Percentiles rank a stretch among this genome's conserved stretches.
These are phyloP conservation scores for Brachyhypopomus gauderio DNA, from an alignment of 2,113 vertebrate species.

Conservation along the genomic window DNA sequence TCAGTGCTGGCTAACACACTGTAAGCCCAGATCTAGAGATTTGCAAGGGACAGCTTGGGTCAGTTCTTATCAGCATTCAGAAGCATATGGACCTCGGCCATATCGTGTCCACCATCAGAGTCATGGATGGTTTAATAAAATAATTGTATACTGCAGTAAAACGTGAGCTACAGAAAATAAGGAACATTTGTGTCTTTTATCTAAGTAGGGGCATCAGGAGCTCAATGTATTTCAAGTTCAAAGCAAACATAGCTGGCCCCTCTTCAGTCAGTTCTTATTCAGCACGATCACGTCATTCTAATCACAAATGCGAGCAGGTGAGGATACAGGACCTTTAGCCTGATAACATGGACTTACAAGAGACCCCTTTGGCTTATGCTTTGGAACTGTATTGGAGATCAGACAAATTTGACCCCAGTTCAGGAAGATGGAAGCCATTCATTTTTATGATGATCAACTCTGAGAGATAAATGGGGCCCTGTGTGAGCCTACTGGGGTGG, in stretches of 20 bases:
- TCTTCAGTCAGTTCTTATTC: neutral
- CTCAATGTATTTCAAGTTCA: neutral
- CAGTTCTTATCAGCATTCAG: neutral
- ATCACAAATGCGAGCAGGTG: neutral
- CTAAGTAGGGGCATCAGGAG: neutral
- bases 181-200: neutral
- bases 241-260: neutral
- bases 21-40: no score
- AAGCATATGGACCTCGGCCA: neutral
- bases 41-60: no score
- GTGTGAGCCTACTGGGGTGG: neutral
- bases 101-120: neutral
- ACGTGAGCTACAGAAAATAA: neutral
- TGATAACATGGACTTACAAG: neutral
- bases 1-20: no score
- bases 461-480: neutral
- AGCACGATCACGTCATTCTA: neutral
- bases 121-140: neutral
- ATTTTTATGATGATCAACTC: neutral
- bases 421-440: neutral
- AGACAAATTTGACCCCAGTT: neutral
- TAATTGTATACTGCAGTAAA: neutral
- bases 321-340: neutral
- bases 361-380: neutral
- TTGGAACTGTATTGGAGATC: neutral